Evolutionary conservation across 53 echinoderm and acorn worm species (phyloP).

Genomic region (Patiria pectinifera): DNA sequence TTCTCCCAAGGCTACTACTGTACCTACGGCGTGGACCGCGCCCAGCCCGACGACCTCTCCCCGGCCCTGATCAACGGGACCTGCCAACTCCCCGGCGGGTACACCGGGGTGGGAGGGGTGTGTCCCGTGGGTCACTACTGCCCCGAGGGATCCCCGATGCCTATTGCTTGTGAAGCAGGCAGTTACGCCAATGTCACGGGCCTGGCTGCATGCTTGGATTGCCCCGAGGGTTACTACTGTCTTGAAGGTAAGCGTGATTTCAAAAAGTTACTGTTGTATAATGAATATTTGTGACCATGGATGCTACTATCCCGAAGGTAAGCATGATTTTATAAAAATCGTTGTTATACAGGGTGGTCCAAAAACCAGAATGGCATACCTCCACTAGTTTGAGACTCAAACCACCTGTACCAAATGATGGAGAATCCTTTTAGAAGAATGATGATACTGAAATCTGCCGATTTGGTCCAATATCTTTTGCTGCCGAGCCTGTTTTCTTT

Average conservation of each 20-base stretch:
- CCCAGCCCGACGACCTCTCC: constrained; percentile 88
- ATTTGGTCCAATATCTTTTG: too few species aligned
- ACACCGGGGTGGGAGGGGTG: constrained; percentile 90
- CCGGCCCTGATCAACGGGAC: constrained; percentile 77
- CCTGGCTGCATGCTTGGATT: constrained; percentile 76
- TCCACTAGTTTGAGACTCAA: too few species aligned
- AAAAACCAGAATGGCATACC: too few species aligned
- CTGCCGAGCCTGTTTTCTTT: too few species aligned
- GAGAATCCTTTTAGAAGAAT: too few species aligned
- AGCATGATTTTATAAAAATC: too few species aligned
- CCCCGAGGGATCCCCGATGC: constrained; percentile 75
- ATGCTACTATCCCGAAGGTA: too few species aligned
- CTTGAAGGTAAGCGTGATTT: constrained; percentile 73
- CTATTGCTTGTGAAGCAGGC: constrained; percentile 78
- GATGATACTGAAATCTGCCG: too few species aligned
- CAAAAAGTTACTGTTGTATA: background rate
- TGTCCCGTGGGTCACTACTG: constrained; percentile 93
- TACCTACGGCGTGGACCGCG: constrained; percentile 90
- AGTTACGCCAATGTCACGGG: constrained; percentile 82
- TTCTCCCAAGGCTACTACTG: constrained; percentile 80
- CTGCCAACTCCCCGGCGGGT: constrained; percentile 81
- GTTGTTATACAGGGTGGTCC: too few species aligned
- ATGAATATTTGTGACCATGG: too few species aligned
- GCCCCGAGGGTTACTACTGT: constrained; percentile 92
- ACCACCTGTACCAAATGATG: too few species aligned